These are phyloP conservation scores for Conus ventricosus DNA, from an alignment of 1,140 invertebrate species.

Conservation along the genomic window DNA sequence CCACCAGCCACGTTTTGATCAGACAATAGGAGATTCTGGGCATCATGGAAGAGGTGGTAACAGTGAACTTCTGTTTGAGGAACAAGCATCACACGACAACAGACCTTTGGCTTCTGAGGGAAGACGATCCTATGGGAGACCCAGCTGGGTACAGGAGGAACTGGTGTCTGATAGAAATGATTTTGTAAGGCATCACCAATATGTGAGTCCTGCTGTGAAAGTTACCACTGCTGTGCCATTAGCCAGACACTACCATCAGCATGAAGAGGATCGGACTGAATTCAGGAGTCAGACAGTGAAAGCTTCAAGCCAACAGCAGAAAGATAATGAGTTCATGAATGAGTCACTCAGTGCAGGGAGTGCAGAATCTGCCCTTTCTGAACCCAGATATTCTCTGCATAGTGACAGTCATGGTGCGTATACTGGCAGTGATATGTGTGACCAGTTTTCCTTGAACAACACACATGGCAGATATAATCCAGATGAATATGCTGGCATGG, in stretches of 20 bases:
- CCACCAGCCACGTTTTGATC: not conserved
- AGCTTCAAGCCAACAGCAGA: not conserved
- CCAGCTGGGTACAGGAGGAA: not conserved
- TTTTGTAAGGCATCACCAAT: not conserved
- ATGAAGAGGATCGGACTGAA: constrained; percentile 10
- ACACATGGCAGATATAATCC: too few species aligned
- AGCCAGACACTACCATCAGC: not conserved
- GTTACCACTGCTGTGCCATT: not conserved
- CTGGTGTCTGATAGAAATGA: not conserved
- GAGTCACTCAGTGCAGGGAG: not conserved
- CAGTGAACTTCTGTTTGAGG: not conserved
- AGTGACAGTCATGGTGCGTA: too few species aligned
- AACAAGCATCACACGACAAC: not conserved
- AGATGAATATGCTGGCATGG: too few species aligned
- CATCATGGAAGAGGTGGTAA: not conserved
- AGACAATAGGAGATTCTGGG: not conserved
- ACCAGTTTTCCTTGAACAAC: too few species aligned
- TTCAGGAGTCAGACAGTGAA: not conserved
- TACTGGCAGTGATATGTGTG: too few species aligned
- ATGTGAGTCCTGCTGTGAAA: not conserved
- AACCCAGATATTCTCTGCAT: too few species aligned
- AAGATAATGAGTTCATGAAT: not conserved
- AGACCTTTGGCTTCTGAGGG: not conserved
- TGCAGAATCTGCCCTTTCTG: too few species aligned
- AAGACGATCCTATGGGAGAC: not conserved